Base-by-base conservation (phyloP, 2,113 vertebrate species). In the Rattus rattus region DNA sequence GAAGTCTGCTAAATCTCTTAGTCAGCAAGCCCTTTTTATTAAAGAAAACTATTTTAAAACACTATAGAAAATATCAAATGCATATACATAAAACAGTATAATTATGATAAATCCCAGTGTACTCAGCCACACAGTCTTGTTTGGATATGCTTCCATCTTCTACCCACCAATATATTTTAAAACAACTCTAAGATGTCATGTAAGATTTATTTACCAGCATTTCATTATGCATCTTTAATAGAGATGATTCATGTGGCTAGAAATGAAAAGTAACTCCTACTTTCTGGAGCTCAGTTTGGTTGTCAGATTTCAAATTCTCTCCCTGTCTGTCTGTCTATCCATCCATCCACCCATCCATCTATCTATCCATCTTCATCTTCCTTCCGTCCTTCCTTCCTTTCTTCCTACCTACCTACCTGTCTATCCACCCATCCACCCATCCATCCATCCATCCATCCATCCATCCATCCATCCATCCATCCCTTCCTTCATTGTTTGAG, bases 241-340 rank as follows among this genome's bases (percentile, higher is more conserved):
- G n/a, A 86, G 84, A 88, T n/a, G 24, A 73, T n/a, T 94, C 13
- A 63, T 77, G 80, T 90, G 13, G 10, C 84, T 95, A 95, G 83
- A 90, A 88, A 90, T 69, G 33, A 94, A 95, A 94, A 94, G 69
- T 92, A 70, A 85, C 26, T 65, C 24, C 59, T 65, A 19, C 39
- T 81, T 65, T 92, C 81, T 90, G 63, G 52, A 88, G 75, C 22
- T 93, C 56, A 36, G 54, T 87, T 93, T 70, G 72, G n/a, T 91
- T 8, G 81, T 94, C 33, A 97, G 7, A 89, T 94, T 94, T 96
- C 83, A 85, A 13, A 87, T 65, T 76, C 6, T 89, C 22, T 76
- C 14, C 14, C 22, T 80, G 2, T 69, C 30, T 69, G 5, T 36
- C 30, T 69, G 52, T 54, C 52, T 8, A 13, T 67, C 11, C 26